phyloP scores from a whole-genome alignment of 2,797 vertebrate species.

The Nasua narica region DNA sequence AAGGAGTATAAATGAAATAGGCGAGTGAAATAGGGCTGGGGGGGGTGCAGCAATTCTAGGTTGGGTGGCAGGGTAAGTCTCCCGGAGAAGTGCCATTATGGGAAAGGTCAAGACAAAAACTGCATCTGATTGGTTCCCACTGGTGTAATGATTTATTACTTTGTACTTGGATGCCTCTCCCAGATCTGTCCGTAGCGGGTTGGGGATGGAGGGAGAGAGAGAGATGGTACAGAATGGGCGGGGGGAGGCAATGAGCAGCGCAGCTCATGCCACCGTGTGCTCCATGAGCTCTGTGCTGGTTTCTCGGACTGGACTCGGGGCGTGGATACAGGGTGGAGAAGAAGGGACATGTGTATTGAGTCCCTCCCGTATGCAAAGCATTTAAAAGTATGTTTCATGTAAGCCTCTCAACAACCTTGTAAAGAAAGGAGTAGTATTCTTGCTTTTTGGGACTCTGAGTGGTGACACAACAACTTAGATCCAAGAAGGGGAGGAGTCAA shows the following conservation, averaged over 20 bases:
- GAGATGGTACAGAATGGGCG: background rate
- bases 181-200: background rate
- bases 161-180: background rate
- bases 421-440: background rate
- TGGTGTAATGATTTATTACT: background rate
- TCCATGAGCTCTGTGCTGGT: background rate
- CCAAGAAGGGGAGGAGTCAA: background rate
- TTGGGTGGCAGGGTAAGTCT: background rate
- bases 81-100: background rate
- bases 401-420: background rate
- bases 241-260: background rate
- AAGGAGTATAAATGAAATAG: background rate
- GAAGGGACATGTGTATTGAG: background rate
- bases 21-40: background rate
- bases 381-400: background rate
- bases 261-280: fast-evolving
- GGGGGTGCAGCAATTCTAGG: background rate
- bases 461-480: background rate
- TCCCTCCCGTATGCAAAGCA: background rate
- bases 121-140: background rate
- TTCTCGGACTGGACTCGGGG: background rate
- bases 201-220: background rate
- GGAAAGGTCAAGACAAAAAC: background rate
- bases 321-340: background rate
- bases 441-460: background rate